These are phyloP conservation scores for Pygoscelis antarcticus DNA, from an alignment of 2,113 vertebrate species.

Conservation along the genomic window DNA sequence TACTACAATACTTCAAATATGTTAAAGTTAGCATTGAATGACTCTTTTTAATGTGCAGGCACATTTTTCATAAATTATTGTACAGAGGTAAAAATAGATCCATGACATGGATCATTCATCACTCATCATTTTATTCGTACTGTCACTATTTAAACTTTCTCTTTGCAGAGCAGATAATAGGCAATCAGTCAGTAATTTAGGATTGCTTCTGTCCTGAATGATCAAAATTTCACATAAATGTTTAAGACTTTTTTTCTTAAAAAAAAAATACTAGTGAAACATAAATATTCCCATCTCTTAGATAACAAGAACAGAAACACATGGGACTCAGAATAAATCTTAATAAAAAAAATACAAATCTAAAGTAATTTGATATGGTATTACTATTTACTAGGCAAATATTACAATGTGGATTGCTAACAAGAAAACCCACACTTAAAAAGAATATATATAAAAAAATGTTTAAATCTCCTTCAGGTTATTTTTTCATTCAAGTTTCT, in stretches of 20 bases:
- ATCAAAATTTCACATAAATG: not conserved
- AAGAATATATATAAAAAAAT: not conserved
- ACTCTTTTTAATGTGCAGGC: not conserved
- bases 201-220: not conserved
- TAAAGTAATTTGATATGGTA: not conserved
- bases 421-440: not conserved
- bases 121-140: not conserved
- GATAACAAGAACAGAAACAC: not conserved
- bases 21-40: not conserved
- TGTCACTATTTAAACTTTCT: not conserved
- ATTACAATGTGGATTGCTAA: not conserved
- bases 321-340: not conserved
- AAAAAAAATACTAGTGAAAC: not conserved
- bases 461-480: not conserved
- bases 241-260: not conserved
- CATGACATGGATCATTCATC: not conserved
- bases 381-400: not conserved
- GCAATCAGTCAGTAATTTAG: not conserved
- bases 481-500: not conserved
- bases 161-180: not conserved
- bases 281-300: not conserved
- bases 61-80: not conserved
- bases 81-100: not conserved
- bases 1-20: not conserved
- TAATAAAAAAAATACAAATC: not conserved